Conservation (phyloP, 2,797 vertebrate species). For the Sebastes miniatus region DNA sequence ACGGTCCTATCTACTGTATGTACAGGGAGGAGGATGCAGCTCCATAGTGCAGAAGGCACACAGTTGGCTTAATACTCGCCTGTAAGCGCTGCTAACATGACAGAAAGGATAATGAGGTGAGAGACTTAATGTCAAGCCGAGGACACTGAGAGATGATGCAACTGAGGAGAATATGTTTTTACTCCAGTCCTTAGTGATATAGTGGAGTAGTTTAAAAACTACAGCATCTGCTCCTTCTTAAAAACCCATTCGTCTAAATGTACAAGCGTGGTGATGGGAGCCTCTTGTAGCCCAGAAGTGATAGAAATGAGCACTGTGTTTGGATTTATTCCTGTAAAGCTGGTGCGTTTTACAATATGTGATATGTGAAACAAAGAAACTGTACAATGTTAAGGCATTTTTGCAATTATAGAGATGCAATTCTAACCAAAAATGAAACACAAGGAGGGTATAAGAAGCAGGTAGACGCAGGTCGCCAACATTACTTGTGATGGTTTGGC, state of each 20-base stretch:
- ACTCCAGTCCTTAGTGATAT: slow-evolving; percentile 5
- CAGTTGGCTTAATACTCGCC: slow-evolving; percentile 72
- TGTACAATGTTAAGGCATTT: slow-evolving; percentile 67
- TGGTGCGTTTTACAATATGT: slow-evolving; percentile 20
- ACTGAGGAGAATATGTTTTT: slow-evolving; percentile 11
- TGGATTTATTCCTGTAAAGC: slow-evolving; percentile 19
- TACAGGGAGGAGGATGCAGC: slow-evolving; percentile 72
- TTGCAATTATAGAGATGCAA: slow-evolving; percentile 45
- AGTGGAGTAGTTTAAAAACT: slow-evolving; percentile 22
- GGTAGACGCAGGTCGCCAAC: slow-evolving; percentile 1
- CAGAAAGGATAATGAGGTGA: slow-evolving; percentile 21
- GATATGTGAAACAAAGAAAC: slow-evolving; percentile 29
- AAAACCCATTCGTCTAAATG: slow-evolving; percentile 20
- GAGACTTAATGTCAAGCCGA: too few species aligned
- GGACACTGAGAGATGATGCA: background rate
- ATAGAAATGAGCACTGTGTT: background rate
- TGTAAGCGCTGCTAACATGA: slow-evolving; percentile 61
- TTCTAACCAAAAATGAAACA: background rate
- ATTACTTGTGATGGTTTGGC: slow-evolving; percentile 27
- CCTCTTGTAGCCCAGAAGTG: background rate
- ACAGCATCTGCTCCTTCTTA: slow-evolving; percentile 23
- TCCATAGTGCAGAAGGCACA: slow-evolving; percentile 81
- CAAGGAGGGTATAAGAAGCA: background rate
- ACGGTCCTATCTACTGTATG: slow-evolving; percentile 68
- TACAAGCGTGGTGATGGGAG: background rate